Evolutionary conservation across 2,113 vertebrate genomes (phyloP), one percentile per base, ranked within the genome.

Genomic region (Onychorhynchus coronatus): DNA sequence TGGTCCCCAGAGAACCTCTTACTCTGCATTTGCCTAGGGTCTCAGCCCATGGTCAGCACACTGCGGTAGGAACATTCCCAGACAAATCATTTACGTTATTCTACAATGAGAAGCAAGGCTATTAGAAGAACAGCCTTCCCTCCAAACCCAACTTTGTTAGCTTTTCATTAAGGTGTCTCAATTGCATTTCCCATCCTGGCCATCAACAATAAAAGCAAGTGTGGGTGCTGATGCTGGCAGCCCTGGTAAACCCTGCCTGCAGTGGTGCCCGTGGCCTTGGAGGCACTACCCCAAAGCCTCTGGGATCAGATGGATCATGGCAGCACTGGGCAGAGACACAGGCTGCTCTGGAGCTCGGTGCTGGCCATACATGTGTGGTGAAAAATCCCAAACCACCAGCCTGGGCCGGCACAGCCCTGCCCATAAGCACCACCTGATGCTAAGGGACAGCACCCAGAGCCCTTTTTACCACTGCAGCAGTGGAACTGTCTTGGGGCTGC

Each of bases 151-250:
- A 41, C 73, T 91, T 37, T 25, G 74, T 58, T 79, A 85, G 89
- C 85, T 94, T 95, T 95, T 95, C 87, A 95, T 95, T 92, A 93
- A 87, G 87, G 71, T 79, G 66, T 35, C 84, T 85, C 66, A 70
- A 94, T 82, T 94, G 84, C 84, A 91, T 95, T 96, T 94, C 85
- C 80, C 85, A 91, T 41, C 53, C 78, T 2, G 1, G 61, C 68
- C 73, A 74, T 89, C 89, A 72, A 59, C 80, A 97, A 47, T 35
- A 86, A 87, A 78, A 92, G 84, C 12, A 2, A 52, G 55, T 10
- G 39, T 5, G 6, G 76, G n/a, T 61, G 83, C 44, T 58, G 58
- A 75, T 31, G 47, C 56, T 5, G 62, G 46, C 78, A 41, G 59
- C 33, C 39, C 55, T 2, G 1, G 55, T 85, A 81, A 70, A 24